These are phyloP conservation scores for Heteromyza rotundicornis DNA, from an alignment of 2,888 invertebrate genomes.

Conservation along the genomic window DNA sequence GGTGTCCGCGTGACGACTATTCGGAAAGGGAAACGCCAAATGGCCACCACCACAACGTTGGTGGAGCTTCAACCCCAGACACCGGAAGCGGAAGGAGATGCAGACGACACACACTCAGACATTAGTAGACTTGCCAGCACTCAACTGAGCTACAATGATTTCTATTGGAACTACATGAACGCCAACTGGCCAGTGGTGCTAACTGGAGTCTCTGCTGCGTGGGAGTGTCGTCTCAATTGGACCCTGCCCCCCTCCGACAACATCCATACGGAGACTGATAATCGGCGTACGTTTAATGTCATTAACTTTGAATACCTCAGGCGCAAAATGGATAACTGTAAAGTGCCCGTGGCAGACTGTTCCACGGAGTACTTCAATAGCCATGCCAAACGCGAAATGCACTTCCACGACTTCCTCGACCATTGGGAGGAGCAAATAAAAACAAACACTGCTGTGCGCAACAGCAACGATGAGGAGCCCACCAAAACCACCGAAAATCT, in stretches of 20 bases:
- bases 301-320: conserved; percentile 68
- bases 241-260: conserved; percentile 1
- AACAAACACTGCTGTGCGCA: conserved; percentile 12
- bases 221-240: conserved; percentile 74
- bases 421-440: conserved; percentile 68
- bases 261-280: neutral
- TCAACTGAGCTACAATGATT: conserved; percentile 65
- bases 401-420: conserved; percentile 72
- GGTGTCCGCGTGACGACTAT: no score
- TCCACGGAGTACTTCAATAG: conserved; percentile 74
- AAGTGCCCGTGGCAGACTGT: conserved; percentile 85
- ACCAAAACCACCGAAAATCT: conserved; percentile 64
- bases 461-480: conserved; percentile 18
- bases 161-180: conserved; percentile 67
- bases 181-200: conserved; percentile 74
- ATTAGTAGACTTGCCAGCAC: conserved; percentile 31
- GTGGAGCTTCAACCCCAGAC: no score
- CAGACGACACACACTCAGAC: neutral
- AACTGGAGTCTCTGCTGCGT: conserved; percentile 67
- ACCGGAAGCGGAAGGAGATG: neutral
- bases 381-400: conserved; percentile 74
- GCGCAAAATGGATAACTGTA: conserved; percentile 68
- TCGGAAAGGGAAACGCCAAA: no score
- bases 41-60: no score
- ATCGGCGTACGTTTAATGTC: conserved; percentile 1